phyloP scores from a whole-genome alignment of 2,888 invertebrate genomes.

The Drosophila niveifrons region DNA sequence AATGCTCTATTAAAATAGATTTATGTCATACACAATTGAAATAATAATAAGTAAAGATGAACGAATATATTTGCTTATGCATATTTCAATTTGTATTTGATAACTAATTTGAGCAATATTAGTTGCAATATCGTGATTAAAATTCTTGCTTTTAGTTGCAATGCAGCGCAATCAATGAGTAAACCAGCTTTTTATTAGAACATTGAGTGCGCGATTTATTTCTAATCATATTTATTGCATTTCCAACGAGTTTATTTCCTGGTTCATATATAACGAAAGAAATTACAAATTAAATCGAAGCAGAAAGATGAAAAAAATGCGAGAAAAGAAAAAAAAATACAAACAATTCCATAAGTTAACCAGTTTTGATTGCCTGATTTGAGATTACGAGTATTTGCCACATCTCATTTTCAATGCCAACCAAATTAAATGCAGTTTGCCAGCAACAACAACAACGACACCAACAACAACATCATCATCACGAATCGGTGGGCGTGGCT shows the following conservation, averaged over 20 bases:
- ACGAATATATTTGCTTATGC: no score
- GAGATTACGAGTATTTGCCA: slow-evolving; percentile 30
- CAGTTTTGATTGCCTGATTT: slow-evolving; percentile 48
- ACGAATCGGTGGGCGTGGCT: slow-evolving; percentile 68
- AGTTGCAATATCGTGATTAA: no score
- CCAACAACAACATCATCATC: slow-evolving; percentile 46
- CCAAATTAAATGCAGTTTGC: slow-evolving; percentile 45
- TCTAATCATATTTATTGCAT: background rate
- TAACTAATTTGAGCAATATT: no score
- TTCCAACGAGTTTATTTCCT: slow-evolving; percentile 8
- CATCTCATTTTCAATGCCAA: slow-evolving; percentile 62
- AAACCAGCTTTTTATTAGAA: background rate
- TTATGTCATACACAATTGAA: no score
- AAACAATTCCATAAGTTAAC: slow-evolving; percentile 34
- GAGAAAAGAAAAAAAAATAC: background rate
- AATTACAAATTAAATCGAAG: slow-evolving; percentile 2
- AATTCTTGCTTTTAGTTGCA: no score
- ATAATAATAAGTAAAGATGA: no score
- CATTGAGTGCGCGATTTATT: background rate
- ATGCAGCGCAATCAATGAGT: background rate
- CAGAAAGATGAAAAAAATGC: slow-evolving; percentile 3
- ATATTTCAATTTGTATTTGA: no score
- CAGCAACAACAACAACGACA: slow-evolving; percentile 26
- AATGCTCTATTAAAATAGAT: no score
- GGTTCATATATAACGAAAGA: slow-evolving; percentile 6